Evolutionary conservation across 2,797 vertebrate species (phyloP), one percentile per base, ranked within the genome.

Genomic region (Pogonophryne albipinna): DNA sequence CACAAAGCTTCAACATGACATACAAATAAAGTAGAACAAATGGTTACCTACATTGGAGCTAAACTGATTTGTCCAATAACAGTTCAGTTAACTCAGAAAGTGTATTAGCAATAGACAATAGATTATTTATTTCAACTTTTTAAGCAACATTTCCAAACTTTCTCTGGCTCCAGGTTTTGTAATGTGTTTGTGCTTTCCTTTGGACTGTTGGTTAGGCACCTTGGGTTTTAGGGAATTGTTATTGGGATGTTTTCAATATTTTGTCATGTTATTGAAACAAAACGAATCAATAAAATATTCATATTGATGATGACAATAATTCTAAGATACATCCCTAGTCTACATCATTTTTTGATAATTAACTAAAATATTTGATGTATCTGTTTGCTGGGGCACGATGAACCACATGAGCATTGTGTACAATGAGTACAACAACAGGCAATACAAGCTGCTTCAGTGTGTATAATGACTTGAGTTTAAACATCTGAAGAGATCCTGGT

Each of bases 401-500:
- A 41, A 57, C 11, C 23, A 41, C 41, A 44, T 55, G 23, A 66
- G 27, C 23, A 71, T 20, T 59, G 51, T 59, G 55, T 68, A n/a
- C 45, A 27, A 27, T 27, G 27, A 27, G 47, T 20, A 62, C 50
- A 58, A 64, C 5, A 52, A 65, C 20, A 51, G 31, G 59, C 38
- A 71, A 27, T 6, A 66, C 6, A 41, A 34, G 52, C 45, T 60
- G 47, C 53, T 42, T 74, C 16, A 52, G 44, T 66, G 2, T 70
- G 41, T 60, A 16, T 46, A 74, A 71, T 31, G 53, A 58, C 44
- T 74, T 38, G 15, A 60, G 17, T 46, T 10, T 14, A 44, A 58
- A 57, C 46, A 55, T 68, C 49, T 34, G 62, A 52, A 71, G 20
- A 74, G 44, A 67, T 65, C 44, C 31, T 47, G 27, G 57, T 56